phyloP scores from a whole-genome alignment of 2,797 vertebrate genomes.

The Poeciliopsis presidionis region DNA sequence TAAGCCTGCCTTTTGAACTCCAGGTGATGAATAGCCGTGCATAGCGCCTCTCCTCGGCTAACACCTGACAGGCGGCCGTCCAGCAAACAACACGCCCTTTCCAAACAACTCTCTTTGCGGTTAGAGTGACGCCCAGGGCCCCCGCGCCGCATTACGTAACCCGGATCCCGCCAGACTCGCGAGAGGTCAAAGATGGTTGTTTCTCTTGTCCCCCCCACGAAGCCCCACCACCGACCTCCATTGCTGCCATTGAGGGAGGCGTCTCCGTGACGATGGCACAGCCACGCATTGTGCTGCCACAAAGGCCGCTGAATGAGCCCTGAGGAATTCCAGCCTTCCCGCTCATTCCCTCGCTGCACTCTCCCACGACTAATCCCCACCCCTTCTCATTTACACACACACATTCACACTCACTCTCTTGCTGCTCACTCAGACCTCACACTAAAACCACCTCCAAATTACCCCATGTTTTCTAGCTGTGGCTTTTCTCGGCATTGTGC shows the following conservation, averaged over 20 bases:
- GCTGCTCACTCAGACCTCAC: constrained; percentile 24
- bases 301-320: constrained; percentile 70
- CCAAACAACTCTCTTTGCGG: constrained; percentile 59
- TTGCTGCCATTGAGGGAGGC: constrained; percentile 52
- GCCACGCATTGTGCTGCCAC: constrained; percentile 71
- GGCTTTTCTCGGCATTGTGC: constrained; percentile 41
- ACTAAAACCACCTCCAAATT: constrained; percentile 13
- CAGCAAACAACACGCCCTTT: constrained; percentile 45
- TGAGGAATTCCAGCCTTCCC: constrained; percentile 77
- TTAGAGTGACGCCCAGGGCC: constrained; percentile 29
- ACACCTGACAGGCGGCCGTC: constrained; percentile 46
- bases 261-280: constrained; percentile 73
- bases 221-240: neutral
- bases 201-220: neutral
- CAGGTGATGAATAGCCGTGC: constrained; percentile 34
- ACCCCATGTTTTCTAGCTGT: constrained; percentile 32
- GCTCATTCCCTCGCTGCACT: constrained; percentile 75
- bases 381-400: constrained; percentile 71
- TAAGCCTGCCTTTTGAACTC: constrained; percentile 29
- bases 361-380: constrained; percentile 80
- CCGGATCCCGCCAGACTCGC: constrained; percentile 21
- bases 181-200: constrained; percentile 40
- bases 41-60: constrained; percentile 42
- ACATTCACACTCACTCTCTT: constrained; percentile 25
- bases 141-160: constrained; percentile 51